Conservation (phyloP, 2,888 invertebrate genomes). For the Heliconius ethilla region DNA sequence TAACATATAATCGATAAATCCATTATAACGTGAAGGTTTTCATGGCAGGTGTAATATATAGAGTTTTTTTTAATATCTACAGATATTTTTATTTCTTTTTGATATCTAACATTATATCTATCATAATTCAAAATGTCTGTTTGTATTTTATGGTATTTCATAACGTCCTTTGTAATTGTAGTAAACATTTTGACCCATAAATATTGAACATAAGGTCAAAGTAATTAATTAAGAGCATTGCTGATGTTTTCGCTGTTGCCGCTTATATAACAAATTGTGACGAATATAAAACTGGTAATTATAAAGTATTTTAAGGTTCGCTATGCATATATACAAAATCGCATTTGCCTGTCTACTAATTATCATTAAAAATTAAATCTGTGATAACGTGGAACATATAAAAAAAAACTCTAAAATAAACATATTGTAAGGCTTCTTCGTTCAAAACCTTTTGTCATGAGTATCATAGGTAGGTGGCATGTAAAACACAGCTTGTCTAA, state of each 20-base stretch:
- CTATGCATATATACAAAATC: conserved; percentile 36
- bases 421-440: conserved; percentile 36
- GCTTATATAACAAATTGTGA: conserved; percentile 10
- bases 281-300: conserved; percentile 20
- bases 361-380: background rate
- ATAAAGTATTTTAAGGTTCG: conserved; percentile 28
- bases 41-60: too few relatives aligned
- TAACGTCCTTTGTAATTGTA: conserved; percentile 1
- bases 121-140: background rate
- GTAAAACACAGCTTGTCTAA: conserved; percentile 9
- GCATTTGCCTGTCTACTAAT: conserved; percentile 28
- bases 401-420: conserved; percentile 11
- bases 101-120: background rate
- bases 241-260: conserved; percentile 41
- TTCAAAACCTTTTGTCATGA: conserved; percentile 10
- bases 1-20: too few relatives aligned
- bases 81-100: too few relatives aligned
- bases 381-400: background rate
- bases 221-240: conserved; percentile 36
- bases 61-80: too few relatives aligned
- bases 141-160: background rate
- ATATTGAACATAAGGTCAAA: conserved; percentile 18
- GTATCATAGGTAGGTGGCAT: background rate
- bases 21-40: too few relatives aligned
- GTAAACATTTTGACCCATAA: conserved; percentile 17